Percentiles rank a stretch among this genome's conserved stretches.
Evolutionary conservation across 1,140 invertebrate species (phyloP).

Genomic region (Aphaenogaster ashmeadi): DNA sequence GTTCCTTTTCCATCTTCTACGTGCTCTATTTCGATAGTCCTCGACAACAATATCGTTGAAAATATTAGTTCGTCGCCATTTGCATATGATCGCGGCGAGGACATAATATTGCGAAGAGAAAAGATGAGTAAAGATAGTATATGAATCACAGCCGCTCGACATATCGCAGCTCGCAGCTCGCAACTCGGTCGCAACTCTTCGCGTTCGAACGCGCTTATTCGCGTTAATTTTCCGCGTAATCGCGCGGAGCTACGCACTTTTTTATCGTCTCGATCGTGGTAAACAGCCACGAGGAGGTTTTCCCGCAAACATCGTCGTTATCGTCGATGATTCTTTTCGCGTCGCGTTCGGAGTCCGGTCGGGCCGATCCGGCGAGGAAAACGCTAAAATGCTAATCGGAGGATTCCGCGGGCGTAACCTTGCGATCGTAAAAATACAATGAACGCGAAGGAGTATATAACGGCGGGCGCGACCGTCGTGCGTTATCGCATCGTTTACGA

Average conservation of each 20-base stretch:
- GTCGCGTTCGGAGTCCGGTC: slow-evolving; percentile 1
- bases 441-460: slow-evolving; percentile 78
- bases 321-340: slow-evolving; percentile 44
- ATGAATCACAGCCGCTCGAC: slow-evolving; percentile 36
- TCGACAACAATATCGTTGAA: neutral
- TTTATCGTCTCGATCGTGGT: slow-evolving; percentile 54
- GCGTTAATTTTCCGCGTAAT: slow-evolving; percentile 59
- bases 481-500: slow-evolving; percentile 70
- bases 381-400: slow-evolving; percentile 54
- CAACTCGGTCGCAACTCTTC: slow-evolving; percentile 24
- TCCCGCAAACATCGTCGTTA: slow-evolving; percentile 28
- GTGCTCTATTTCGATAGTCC: neutral
- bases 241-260: slow-evolving; percentile 58
- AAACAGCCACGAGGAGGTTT: slow-evolving; percentile 51
- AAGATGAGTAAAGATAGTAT: neutral
- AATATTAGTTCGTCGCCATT: slow-evolving; percentile 17
- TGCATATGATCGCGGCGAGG: neutral
- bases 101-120: neutral
- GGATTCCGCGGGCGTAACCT: slow-evolving; percentile 67
- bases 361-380: slow-evolving; percentile 60
- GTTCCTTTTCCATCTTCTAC: neutral
- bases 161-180: neutral
- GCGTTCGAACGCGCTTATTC: neutral
- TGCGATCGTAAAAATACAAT: slow-evolving; percentile 79
- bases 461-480: slow-evolving; percentile 67